Conservation (phyloP, 2,113 vertebrate species). For the Micronycteris hirsuta region DNA sequence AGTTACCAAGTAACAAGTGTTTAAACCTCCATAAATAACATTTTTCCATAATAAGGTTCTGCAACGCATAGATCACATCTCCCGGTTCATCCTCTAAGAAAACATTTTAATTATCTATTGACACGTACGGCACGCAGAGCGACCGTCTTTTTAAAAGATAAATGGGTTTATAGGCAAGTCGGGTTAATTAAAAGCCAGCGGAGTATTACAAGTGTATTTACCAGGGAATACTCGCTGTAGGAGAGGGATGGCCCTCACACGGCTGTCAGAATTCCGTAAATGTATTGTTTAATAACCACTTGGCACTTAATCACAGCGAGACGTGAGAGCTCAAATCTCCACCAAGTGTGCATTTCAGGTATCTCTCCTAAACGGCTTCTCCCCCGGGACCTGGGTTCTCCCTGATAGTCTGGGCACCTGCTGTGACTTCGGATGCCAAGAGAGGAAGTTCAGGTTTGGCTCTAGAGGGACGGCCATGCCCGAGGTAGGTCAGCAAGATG, state of each 20-base stretch:
- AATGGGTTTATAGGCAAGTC: constrained; percentile 39
- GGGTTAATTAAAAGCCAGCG: constrained; percentile 55
- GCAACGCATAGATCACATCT: constrained; percentile 57
- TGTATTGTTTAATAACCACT: constrained; percentile 74
- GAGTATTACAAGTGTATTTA: constrained; percentile 69
- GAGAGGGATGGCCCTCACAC: constrained; percentile 25
- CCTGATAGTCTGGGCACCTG: background rate
- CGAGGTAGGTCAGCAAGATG: background rate
- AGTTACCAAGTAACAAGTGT: constrained; percentile 47
- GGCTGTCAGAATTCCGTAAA: constrained; percentile 71
- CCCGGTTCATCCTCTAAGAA: constrained; percentile 58
- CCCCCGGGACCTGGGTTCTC: background rate
- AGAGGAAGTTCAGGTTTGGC: background rate
- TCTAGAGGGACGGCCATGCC: background rate
- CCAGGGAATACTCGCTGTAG: constrained; percentile 55
- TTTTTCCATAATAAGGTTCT: constrained; percentile 56
- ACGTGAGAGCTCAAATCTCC: constrained; percentile 49
- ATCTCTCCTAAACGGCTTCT: background rate
- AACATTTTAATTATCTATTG: constrained; percentile 70
- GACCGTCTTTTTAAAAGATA: constrained; percentile 54
- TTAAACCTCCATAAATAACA: constrained; percentile 49
- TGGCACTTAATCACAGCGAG: constrained; percentile 67
- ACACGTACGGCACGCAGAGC: constrained; percentile 45
- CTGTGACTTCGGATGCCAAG: background rate
- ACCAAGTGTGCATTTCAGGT: background rate